Conservation (phyloP, 2,888 invertebrate genomes). For the Patella depressa region DNA sequence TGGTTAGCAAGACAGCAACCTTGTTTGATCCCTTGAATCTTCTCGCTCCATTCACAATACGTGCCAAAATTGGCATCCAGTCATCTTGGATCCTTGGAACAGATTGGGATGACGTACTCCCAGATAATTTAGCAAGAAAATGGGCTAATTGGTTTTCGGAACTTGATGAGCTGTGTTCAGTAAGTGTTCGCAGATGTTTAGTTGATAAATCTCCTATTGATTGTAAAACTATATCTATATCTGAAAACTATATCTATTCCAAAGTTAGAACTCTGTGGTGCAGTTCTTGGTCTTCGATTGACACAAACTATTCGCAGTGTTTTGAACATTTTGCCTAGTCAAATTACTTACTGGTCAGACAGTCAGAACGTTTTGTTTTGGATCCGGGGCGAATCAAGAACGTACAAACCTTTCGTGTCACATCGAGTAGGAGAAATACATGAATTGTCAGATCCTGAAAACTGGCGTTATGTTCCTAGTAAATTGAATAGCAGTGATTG, state of each 20-base stretch:
- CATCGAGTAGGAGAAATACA: background rate
- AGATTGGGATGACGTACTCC: constrained; percentile 2
- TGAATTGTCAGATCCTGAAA: background rate
- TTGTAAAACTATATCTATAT: no score
- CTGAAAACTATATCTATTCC: no score
- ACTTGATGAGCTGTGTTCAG: background rate
- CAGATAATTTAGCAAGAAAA: background rate
- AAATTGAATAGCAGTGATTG: background rate
- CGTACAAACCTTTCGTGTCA: background rate
- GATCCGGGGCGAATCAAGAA: background rate
- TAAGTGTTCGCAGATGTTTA: background rate
- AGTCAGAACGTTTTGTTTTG: background rate
- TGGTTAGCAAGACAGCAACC: background rate
- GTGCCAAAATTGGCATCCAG: background rate
- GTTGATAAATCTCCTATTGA: background rate
- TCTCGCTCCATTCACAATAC: background rate
- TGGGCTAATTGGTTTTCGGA: constrained; percentile 2
- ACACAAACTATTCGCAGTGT: no score
- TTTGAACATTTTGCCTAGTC: no score
- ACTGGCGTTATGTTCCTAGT: background rate
- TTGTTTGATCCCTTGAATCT: background rate
- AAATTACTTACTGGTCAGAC: background rate
- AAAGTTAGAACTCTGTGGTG: no score
- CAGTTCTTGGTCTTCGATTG: no score
- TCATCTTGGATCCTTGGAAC: background rate